These are phyloP conservation scores for Laticauda colubrina DNA, from an alignment of 2,113 vertebrate species.

Conservation along the genomic window DNA sequence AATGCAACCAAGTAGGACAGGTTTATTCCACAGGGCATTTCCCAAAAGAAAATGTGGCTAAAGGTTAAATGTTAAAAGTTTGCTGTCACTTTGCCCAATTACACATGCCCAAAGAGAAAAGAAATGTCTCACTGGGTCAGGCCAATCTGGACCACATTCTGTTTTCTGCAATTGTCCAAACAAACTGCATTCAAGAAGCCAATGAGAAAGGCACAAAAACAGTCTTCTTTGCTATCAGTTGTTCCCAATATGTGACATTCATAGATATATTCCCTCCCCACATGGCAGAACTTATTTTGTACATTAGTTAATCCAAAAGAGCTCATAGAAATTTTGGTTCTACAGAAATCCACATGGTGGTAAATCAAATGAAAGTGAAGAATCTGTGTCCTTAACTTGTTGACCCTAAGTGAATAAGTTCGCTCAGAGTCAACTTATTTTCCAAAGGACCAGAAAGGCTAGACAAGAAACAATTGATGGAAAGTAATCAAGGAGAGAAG, in stretches of 20 bases:
- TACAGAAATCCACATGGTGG: neutral
- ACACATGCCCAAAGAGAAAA: neutral
- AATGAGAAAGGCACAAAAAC: neutral
- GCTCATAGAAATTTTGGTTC: neutral
- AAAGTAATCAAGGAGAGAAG: neutral
- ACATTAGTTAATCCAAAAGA: neutral
- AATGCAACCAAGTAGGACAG: neutral
- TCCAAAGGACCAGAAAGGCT: neutral
- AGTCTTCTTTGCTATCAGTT: neutral
- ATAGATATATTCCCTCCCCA: neutral
- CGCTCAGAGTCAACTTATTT: neutral
- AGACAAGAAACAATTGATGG: neutral
- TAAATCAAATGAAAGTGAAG: neutral
- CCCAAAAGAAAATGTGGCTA: neutral
- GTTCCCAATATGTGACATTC: neutral
- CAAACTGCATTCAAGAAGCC: neutral
- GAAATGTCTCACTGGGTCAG: neutral
- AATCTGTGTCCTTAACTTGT: neutral
- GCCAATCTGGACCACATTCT: too few relatives aligned
- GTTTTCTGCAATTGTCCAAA: neutral
- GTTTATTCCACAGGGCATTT: conserved; percentile 5
- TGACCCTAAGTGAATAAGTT: neutral
- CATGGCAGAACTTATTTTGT: neutral
- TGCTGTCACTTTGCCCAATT: neutral
- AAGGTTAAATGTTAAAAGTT: neutral